Evolutionary conservation across 2,113 vertebrate species (phyloP).

Genomic region (Stigmatopora argus): DNA sequence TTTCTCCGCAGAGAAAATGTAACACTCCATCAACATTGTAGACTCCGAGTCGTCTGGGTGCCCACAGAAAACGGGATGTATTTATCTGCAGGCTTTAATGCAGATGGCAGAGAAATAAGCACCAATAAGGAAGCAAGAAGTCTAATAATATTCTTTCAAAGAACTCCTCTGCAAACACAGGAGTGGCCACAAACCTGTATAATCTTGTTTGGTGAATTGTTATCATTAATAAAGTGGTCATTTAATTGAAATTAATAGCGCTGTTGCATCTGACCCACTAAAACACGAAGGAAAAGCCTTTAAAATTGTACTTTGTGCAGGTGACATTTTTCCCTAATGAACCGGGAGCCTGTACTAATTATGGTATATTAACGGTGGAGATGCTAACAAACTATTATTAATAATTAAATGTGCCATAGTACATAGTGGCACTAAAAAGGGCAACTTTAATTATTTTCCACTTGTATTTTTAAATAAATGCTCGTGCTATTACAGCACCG

Average conservation of each 20-base stretch:
- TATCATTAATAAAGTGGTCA: neutral
- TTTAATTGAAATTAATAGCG: constrained; percentile 6
- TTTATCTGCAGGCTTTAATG: neutral
- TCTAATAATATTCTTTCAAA: neutral
- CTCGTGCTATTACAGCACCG: too few relatives aligned
- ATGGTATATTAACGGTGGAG: too few relatives aligned
- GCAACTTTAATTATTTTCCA: too few relatives aligned
- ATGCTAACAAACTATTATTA: neutral
- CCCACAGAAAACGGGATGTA: neutral
- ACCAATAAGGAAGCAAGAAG: neutral
- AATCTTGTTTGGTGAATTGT: neutral
- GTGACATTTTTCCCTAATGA: neutral
- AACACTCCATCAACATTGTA: neutral
- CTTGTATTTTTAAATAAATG: too few relatives aligned
- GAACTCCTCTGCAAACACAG: neutral
- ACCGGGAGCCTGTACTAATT: neutral
- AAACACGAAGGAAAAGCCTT: neutral
- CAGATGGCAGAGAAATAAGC: neutral
- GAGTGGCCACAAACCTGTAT: neutral
- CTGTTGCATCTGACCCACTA: neutral
- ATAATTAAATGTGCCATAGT: too few relatives aligned
- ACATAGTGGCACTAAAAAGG: too few relatives aligned
- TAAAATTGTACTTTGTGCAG: neutral
- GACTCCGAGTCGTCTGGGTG: neutral
- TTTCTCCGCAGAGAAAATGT: neutral